Conservation (phyloP, 1,140 invertebrate genomes). For the Rhynchophorus ferrugineus region DNA sequence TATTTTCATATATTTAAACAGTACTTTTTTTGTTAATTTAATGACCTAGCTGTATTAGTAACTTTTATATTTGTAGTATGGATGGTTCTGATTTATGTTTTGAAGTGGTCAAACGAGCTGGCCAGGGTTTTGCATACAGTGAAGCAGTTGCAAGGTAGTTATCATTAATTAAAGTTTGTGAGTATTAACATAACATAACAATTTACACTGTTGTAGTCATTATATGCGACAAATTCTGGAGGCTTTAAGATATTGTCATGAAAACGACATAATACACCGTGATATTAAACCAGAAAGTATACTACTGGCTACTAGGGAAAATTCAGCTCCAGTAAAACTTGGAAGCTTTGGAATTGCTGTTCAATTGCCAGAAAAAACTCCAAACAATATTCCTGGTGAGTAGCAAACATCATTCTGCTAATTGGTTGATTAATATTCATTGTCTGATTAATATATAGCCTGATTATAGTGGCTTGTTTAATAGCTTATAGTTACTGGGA, state of each 20-base stretch:
- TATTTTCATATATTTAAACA: conserved; percentile 3
- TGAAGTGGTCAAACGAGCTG: conserved; percentile 93
- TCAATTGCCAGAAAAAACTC: conserved; percentile 72
- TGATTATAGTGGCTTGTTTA: too few relatives aligned
- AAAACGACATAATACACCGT: conserved; percentile 93
- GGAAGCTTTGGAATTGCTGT: conserved; percentile 96
- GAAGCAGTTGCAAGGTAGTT: conserved; percentile 94
- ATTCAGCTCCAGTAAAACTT: conserved; percentile 95
- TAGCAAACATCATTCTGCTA: too few relatives aligned
- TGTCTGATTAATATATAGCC: too few relatives aligned
- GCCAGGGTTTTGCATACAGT: conserved; percentile 95
- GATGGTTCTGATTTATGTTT: conserved; percentile 97
- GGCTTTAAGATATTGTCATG: conserved; percentile 91
- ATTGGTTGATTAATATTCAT: too few relatives aligned
- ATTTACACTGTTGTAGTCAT: conserved; percentile 61
- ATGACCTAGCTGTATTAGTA: too few relatives aligned
- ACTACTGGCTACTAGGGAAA: conserved; percentile 88
- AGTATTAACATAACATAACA: conserved; percentile 1
- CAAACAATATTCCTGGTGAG: conserved; percentile 56
- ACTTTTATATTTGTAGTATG: conserved; percentile 89
- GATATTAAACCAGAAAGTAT: conserved; percentile 95
- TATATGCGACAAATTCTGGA: conserved; percentile 96
- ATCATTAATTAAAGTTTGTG: too few relatives aligned
- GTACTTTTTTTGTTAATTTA: conserved; percentile 12
- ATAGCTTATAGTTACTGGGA: too few relatives aligned